phyloP scores from a whole-genome alignment of 2,888 invertebrate species.

The Gymnoscelis rufifasciata region DNA sequence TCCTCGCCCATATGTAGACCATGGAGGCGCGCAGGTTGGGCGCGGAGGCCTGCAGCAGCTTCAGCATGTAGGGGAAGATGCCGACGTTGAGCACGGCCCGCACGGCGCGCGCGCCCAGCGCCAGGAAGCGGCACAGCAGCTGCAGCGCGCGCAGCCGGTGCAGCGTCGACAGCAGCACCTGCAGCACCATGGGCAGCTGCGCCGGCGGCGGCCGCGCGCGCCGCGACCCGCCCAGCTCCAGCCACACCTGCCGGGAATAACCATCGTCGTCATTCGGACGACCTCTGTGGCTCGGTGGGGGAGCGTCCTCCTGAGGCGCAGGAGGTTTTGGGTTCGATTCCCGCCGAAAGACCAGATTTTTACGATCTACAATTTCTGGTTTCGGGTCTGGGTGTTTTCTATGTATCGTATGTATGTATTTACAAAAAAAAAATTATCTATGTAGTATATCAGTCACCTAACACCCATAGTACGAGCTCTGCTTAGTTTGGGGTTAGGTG shows the following conservation, averaged over 20 bases:
- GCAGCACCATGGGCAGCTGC: constrained; percentile 97
- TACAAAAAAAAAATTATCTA: too few relatives aligned
- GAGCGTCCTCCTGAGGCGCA: too few relatives aligned
- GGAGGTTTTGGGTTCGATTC: too few relatives aligned
- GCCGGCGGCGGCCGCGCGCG: constrained; percentile 88
- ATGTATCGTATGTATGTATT: too few relatives aligned
- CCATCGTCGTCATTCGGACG: too few relatives aligned
- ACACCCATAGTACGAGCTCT: too few relatives aligned
- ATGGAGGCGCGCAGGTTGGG: constrained; percentile 94
- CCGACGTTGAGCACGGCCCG: constrained; percentile 97
- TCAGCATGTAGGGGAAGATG: constrained; percentile 98
- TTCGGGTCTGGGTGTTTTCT: too few relatives aligned
- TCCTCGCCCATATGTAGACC: constrained; percentile 99
- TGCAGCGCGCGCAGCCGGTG: constrained; percentile 97
- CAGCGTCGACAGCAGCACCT: constrained; percentile 85
- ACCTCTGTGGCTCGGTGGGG: too few relatives aligned
- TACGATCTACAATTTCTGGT: too few relatives aligned
- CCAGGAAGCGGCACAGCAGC: constrained; percentile 94
- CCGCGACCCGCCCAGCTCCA: constrained; percentile 79
- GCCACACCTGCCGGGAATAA: constrained; percentile 76
- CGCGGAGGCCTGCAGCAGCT: constrained; percentile 96
- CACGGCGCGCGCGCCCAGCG: constrained; percentile 93
- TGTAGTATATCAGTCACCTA: too few relatives aligned
- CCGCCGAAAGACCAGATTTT: too few relatives aligned
- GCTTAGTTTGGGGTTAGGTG: too few relatives aligned